Conservation (phyloP, 2,113 vertebrate species). For the Cisticola juncidis region DNA sequence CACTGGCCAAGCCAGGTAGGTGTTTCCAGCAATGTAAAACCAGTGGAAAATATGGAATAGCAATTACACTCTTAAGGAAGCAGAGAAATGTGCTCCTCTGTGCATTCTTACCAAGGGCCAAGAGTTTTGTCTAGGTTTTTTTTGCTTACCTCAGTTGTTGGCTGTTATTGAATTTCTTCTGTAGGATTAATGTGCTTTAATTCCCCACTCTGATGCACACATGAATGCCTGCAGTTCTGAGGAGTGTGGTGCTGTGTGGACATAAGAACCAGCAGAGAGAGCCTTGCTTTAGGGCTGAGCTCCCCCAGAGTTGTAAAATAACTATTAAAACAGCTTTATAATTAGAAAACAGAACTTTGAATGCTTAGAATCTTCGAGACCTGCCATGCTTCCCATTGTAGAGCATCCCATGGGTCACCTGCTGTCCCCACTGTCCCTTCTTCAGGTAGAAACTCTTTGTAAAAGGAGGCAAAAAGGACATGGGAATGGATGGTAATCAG, state of each 20-base stretch:
- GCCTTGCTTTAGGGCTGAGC: background rate
- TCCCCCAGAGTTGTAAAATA: background rate
- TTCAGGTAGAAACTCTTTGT: background rate
- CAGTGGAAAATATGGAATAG: background rate
- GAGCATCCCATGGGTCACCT: background rate
- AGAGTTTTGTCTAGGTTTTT: background rate
- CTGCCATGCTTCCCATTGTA: fast-evolving
- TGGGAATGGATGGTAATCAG: background rate
- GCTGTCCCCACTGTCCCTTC: background rate
- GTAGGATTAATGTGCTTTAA: background rate
- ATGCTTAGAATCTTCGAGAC: background rate
- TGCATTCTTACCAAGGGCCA: background rate
- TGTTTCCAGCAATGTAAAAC: background rate
- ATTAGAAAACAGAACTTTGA: background rate
- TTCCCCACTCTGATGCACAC: background rate
- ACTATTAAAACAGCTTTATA: background rate
- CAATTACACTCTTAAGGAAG: background rate
- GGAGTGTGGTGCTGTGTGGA: background rate
- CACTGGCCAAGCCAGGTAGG: background rate
- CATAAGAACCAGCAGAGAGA: background rate
- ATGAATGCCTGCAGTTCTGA: background rate
- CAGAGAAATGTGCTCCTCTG: background rate
- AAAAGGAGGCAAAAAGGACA: background rate
- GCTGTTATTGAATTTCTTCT: background rate
- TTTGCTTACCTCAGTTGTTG: background rate